Percentiles rank a stretch among this genome's conserved stretches.
These are phyloP conservation scores for Parapristionchus giblindavisi DNA, from an alignment of 2,888 invertebrate genomes.

Conservation along the genomic window DNA sequence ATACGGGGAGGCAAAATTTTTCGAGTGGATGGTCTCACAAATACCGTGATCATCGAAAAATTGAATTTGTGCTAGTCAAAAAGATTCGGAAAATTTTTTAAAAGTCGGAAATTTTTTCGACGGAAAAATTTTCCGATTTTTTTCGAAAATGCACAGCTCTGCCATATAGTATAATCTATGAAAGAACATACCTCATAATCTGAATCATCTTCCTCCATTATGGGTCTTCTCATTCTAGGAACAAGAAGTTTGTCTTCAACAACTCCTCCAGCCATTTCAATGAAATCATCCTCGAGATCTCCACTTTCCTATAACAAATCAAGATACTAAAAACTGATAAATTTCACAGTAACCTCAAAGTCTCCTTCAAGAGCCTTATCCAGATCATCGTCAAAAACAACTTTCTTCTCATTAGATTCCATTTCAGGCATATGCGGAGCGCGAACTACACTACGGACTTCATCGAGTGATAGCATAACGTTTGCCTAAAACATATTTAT, in stretches of 20 bases:
- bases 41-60: too few species aligned
- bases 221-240: conserved; percentile 25
- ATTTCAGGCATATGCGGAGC: conserved; percentile 30
- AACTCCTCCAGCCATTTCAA: conserved; percentile 79
- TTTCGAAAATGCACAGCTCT: neutral
- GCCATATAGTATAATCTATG: too few species aligned
- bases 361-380: conserved; percentile 47
- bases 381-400: conserved; percentile 51
- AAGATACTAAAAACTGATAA: neutral
- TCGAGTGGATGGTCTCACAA: neutral
- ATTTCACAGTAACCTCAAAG: conserved; percentile 69
- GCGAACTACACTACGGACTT: conserved; percentile 43
- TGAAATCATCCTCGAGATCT: conserved; percentile 89
- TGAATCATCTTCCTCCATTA: conserved; percentile 33
- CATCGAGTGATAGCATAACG: conserved; percentile 41
- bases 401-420: conserved; percentile 31
- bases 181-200: conserved; percentile 29
- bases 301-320: conserved; percentile 72
- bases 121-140: too few species aligned
- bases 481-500: conserved; percentile 39
- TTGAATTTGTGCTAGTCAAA: neutral
- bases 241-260: conserved; percentile 44
- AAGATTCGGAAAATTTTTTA: too few species aligned
- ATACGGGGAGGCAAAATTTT: too few species aligned
- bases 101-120: too few species aligned